Conservation (phyloP, 2,113 vertebrate genomes). For the Triplophysa dalaica region DNA sequence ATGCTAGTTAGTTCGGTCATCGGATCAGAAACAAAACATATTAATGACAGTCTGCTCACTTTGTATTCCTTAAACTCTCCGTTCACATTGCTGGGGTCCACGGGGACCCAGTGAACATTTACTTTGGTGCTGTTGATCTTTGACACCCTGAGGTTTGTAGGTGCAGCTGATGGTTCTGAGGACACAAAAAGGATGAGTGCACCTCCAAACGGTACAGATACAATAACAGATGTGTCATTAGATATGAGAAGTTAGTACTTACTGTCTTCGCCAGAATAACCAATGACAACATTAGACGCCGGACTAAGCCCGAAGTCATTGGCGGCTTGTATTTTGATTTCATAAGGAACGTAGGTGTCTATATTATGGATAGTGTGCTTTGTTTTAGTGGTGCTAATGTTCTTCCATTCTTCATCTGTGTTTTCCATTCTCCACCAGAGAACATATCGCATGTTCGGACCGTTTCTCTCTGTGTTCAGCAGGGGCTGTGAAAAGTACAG, state of each 20-base stretch:
- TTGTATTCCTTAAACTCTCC: slow-evolving; percentile 94
- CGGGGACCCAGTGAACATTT: slow-evolving; percentile 84
- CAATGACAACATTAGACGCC: slow-evolving; percentile 81
- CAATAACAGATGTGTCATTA: background rate
- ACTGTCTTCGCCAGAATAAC: slow-evolving; percentile 95
- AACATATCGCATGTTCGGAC: slow-evolving; percentile 85
- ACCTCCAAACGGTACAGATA: background rate
- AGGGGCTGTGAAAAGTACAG: slow-evolving; percentile 54
- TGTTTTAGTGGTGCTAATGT: slow-evolving; percentile 71
- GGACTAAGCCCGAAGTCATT: slow-evolving; percentile 88
- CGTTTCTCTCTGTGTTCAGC: slow-evolving; percentile 83
- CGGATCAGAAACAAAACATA: background rate
- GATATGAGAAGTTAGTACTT: slow-evolving; percentile 66
- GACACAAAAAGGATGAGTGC: background rate
- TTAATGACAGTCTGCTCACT: slow-evolving; percentile 74
- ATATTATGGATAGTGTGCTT: slow-evolving; percentile 83
- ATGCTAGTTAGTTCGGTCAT: background rate
- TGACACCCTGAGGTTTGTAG: slow-evolving; percentile 82
- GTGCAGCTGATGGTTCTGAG: slow-evolving; percentile 85
- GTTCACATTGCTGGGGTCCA: slow-evolving; percentile 82
- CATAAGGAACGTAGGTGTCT: slow-evolving; percentile 86
- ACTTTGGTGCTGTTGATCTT: slow-evolving; percentile 84
- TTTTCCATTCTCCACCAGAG: slow-evolving; percentile 87
- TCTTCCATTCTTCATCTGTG: slow-evolving; percentile 80
- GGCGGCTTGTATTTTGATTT: slow-evolving; percentile 89